Evolutionary conservation across 2,113 vertebrate genomes (phyloP).

Genomic region (Antennarius striatus): DNA sequence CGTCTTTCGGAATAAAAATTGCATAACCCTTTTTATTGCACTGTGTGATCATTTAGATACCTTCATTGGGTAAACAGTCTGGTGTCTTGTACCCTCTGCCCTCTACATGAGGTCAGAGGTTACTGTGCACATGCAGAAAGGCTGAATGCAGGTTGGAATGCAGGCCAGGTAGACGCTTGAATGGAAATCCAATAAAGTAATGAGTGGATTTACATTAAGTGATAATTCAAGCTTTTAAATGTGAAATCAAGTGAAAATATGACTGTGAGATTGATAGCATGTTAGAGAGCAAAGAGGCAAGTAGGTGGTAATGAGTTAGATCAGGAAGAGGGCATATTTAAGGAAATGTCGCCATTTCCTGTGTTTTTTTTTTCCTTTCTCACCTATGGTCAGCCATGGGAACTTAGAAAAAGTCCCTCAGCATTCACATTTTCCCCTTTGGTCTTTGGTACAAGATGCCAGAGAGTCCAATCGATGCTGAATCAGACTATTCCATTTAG

Average conservation of each 20-base stretch:
- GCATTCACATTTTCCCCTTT: conserved; percentile 11
- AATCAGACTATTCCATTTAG: neutral
- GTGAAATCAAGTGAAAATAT: too few relatives aligned
- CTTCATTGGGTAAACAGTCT: neutral
- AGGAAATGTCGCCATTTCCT: neutral
- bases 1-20: conserved; percentile 9
- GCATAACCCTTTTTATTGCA: neutral
- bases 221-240: too few relatives aligned
- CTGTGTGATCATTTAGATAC: neutral
- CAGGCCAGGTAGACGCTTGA: neutral
- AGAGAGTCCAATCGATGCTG: conserved; percentile 14
- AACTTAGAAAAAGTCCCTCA: neutral
- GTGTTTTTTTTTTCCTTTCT: too few relatives aligned
- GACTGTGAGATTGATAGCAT: too few relatives aligned
- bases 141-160: neutral
- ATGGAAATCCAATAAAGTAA: neutral
- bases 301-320: neutral
- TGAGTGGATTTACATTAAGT: neutral
- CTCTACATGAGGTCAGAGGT: conserved; percentile 5
- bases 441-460: conserved; percentile 9
- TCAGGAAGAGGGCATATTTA: neutral
- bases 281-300: conserved; percentile 4
- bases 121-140: neutral
- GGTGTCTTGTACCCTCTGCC: neutral
- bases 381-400: neutral